Evolutionary conservation across 1,140 invertebrate genomes (phyloP).

Genomic region (Pseudomyrmex dendroicus): DNA sequence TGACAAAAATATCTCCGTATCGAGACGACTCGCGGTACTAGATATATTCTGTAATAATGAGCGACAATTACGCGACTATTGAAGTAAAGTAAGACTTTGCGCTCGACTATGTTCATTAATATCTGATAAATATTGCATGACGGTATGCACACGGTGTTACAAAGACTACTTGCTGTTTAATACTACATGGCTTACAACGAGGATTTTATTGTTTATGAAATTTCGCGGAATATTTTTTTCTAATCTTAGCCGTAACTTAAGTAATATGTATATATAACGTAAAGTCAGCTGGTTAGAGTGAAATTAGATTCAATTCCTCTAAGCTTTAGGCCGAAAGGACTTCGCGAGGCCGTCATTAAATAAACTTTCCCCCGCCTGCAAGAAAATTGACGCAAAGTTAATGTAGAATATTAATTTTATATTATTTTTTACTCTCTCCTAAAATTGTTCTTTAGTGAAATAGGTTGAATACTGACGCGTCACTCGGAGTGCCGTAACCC

Average conservation of each 20-base stretch:
- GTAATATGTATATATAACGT: too few species aligned
- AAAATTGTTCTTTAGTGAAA: background rate
- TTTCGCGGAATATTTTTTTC: background rate
- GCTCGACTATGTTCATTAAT: slow-evolving; percentile 30
- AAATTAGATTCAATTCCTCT: too few species aligned
- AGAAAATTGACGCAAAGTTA: background rate
- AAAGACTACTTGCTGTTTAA: slow-evolving; percentile 1
- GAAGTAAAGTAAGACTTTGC: background rate
- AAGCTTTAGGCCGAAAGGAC: slow-evolving; percentile 22
- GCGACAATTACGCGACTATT: background rate
- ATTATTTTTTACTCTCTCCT: background rate
- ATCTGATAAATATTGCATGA: background rate
- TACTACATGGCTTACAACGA: background rate
- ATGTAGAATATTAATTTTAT: background rate
- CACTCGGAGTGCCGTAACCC: slow-evolving; percentile 69
- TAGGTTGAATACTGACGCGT: slow-evolving; percentile 65
- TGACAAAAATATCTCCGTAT: background rate
- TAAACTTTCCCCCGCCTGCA: slow-evolving; percentile 6
- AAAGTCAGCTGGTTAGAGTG: too few species aligned
- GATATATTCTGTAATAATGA: background rate
- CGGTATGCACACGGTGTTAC: background rate
- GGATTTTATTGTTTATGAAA: background rate
- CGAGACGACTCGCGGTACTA: too few species aligned
- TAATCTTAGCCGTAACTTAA: too few species aligned
- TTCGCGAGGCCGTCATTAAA: background rate